phyloP scores from a whole-genome alignment of 2,888 invertebrate species.

The Bhutanitis thaidina region DNA sequence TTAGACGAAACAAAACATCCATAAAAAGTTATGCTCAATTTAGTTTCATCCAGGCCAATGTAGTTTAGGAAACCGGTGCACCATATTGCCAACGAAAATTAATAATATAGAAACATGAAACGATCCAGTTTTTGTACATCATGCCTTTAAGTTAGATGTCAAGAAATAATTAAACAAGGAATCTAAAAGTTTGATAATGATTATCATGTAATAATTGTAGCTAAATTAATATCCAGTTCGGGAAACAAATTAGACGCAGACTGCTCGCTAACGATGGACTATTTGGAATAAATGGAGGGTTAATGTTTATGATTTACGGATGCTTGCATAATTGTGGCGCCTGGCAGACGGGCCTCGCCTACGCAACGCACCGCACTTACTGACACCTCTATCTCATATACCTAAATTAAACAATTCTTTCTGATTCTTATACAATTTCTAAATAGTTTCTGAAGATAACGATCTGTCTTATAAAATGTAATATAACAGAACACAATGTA shows the following conservation, averaged over 20 bases:
- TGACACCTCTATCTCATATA: constrained; percentile 25
- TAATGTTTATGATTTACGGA: constrained; percentile 80
- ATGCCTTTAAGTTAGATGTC: neutral
- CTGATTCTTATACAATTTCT: too few species aligned
- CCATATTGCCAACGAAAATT: constrained; percentile 70
- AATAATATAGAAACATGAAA: constrained; percentile 56
- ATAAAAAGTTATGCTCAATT: constrained; percentile 71
- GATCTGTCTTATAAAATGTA: too few species aligned
- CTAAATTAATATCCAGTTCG: constrained; percentile 78
- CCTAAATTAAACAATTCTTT: constrained; percentile 32
- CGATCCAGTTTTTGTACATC: constrained; percentile 20
- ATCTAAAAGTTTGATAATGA: constrained; percentile 17
- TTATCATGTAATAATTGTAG: constrained; percentile 76
- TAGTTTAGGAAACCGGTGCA: constrained; percentile 67
- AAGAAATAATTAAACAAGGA: too few species aligned
- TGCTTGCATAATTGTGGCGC: constrained; percentile 75
- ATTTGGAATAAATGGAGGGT: constrained; percentile 79
- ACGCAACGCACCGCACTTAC: constrained; percentile 26
- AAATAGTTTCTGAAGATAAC: too few species aligned
- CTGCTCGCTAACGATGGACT: constrained; percentile 78
- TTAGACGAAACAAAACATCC: constrained; percentile 50
- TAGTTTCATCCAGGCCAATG: constrained; percentile 58
- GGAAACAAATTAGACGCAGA: constrained; percentile 78
- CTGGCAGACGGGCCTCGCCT: constrained; percentile 58
- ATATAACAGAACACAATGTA: too few species aligned